Base-by-base conservation (phyloP, 2,113 vertebrate species). In the Daboia siamensis region DNA sequence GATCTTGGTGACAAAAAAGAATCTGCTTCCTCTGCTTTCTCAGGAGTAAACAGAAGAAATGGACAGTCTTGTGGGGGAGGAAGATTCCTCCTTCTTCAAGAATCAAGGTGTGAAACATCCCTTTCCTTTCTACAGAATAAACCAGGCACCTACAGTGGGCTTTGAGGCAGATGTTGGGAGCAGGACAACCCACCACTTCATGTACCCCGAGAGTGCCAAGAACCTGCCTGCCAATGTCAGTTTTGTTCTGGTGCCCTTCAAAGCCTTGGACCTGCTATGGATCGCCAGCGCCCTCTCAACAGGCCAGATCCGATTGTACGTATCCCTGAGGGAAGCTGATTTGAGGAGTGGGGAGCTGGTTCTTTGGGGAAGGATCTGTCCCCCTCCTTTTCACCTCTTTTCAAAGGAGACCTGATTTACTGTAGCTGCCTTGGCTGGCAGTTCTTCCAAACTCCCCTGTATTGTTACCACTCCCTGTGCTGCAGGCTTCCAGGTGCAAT, bases 171-270 rank as follows among this genome's bases (percentile, higher is more conserved):
- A 99, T 1, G 99, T 98, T 10, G 99, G 99, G 20, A 95, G 98
- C 95, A 98, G 96, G 90, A 99, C 99, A 93, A 99, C 99, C 0
- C 99, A 99, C 95, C 99, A 99, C 96, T 99, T 99, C 98, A 99
- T 99, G 99, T 99, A 99, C 96, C 99, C 99, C 0, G 99, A 99
- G 97, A 99, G 99, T 96, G 99, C 99, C 97, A 99, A 98, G 97
- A 99, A 99, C 96, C 98, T 99, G 94, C 98, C 98, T 0, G 97
- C 98, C 97, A 99, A 99, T 0, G 98, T 99, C 97, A 99, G 99
- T 98, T 99, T 99, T 0, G 99, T 99, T 93, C 96, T 99, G 93
- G 98, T 99, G 93, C 99, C 99, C 95, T 99, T 99, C 97, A 99
- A 99, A 96, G 99, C 99, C 3, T 97, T 99, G 97, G 99, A 99